Evolutionary conservation across 1,140 invertebrate species (phyloP).

Genomic region (Augochlora pura): DNA sequence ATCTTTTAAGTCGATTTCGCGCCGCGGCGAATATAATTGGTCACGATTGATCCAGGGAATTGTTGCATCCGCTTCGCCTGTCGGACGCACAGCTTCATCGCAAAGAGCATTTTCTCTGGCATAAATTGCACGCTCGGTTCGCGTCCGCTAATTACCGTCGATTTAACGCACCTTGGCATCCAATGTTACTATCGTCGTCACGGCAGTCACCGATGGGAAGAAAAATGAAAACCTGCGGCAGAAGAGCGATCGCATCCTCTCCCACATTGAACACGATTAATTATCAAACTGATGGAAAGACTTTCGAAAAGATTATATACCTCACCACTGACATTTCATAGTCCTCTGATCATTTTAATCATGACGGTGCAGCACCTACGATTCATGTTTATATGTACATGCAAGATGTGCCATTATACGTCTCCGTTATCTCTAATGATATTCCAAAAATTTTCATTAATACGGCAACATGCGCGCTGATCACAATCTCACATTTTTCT

Average conservation of each 20-base stretch:
- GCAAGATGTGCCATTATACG: neutral
- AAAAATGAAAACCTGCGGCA: neutral
- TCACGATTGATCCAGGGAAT: neutral
- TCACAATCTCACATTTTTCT: too few species aligned
- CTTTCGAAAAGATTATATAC: slow-evolving; percentile 22
- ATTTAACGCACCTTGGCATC: slow-evolving; percentile 40
- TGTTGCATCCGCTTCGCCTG: neutral
- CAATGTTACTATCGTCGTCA: slow-evolving; percentile 16
- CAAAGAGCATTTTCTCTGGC: slow-evolving; percentile 33
- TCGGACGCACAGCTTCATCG: neutral
- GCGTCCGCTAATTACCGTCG: slow-evolving; percentile 40
- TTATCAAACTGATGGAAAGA: neutral
- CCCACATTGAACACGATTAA: neutral
- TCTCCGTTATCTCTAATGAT: neutral
- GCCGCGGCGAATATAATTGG: neutral
- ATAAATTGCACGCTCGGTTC: slow-evolving; percentile 44
- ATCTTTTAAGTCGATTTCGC: neutral
- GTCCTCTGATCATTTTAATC: neutral
- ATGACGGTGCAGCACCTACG: neutral
- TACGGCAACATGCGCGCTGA: too few species aligned
- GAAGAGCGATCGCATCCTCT: neutral
- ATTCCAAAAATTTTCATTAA: neutral
- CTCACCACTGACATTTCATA: neutral
- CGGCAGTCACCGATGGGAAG: neutral
- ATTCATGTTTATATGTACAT: neutral